Evolutionary conservation across 2,113 vertebrate species (phyloP).

Genomic region (Tragelaphus scriptus): DNA sequence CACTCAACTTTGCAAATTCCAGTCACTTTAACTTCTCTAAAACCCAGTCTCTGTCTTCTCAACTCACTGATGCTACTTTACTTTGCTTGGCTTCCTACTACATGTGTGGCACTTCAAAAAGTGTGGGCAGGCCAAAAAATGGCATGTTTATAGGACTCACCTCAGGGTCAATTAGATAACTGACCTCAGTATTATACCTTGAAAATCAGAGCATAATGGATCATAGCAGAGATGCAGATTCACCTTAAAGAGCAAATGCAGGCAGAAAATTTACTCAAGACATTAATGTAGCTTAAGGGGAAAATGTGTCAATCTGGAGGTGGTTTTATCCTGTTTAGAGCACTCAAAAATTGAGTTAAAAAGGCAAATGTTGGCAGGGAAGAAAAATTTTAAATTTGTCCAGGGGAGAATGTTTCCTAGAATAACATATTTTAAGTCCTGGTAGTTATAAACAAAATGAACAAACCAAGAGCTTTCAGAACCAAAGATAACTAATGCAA

Average conservation of each 20-base stretch:
- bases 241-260: neutral
- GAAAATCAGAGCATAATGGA: neutral
- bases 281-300: neutral
- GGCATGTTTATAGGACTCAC: neutral
- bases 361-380: neutral
- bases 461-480: neutral
- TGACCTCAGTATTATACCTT: neutral
- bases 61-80: neutral
- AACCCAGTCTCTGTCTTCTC: neutral
- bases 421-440: neutral
- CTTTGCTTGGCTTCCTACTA: neutral
- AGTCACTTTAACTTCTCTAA: neutral
- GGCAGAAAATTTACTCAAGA: neutral
- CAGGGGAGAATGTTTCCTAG: neutral
- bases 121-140: neutral
- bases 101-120: neutral
- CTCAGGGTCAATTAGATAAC: neutral
- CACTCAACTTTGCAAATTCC: neutral
- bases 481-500: neutral
- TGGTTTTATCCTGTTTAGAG: neutral
- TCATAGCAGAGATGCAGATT: neutral
- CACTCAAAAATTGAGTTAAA: neutral
- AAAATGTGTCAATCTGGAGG: neutral
- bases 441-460: neutral
- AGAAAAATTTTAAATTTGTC: neutral